Evolutionary conservation across 30 jellyfish, hydroid and myxozoan species (phyloP), one percentile per base, ranked within the genome.

Genomic region (Rhopilema esculentum): DNA sequence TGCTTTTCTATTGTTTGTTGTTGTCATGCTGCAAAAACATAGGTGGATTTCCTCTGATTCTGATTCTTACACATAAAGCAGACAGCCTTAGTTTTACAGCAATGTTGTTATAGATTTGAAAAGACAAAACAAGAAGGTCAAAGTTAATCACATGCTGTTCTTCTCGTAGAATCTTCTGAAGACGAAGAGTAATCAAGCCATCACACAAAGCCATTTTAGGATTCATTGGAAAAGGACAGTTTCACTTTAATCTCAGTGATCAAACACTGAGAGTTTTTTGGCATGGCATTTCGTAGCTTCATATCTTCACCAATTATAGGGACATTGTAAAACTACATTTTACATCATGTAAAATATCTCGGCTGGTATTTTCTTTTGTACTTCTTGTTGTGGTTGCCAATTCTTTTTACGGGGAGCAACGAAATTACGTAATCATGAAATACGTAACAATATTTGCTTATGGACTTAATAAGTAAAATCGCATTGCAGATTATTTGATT

Each of bases 91-190:
- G n/a, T n/a, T n/a, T n/a, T n/a, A n/a, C n/a, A n/a, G n/a, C n/a
- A n/a, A n/a, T n/a, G n/a, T n/a, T n/a, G n/a, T n/a, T n/a, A n/a
- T n/a, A n/a, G n/a, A n/a, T n/a, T n/a, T n/a, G n/a, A n/a, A n/a
- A n/a, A n/a, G n/a, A 2, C 57, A 40, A 40, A 2, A 40, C 6
- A 12, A 40, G 9, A 40, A 6, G 6, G 57, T 40, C 57, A 40
- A 40, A 40, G n/a, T n/a, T n/a, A 40, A 40, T 40, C 9, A 40
- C 6, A 12, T 40, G 12, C 57, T 40, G 12, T 40, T 40, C 12
- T 40, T 28, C 27, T 28, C 25, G 4, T 70, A 70, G 84, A 73
- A 73, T 73, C 84, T 4, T 7, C 84, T 18, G 84, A 31, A 21
- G 84, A 73, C 22, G 84, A 40, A 16, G 84, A 33, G 19, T 73